These are phyloP conservation scores for Oryzias melastigma DNA, from an alignment of 2,113 vertebrate species.

Conservation along the genomic window DNA sequence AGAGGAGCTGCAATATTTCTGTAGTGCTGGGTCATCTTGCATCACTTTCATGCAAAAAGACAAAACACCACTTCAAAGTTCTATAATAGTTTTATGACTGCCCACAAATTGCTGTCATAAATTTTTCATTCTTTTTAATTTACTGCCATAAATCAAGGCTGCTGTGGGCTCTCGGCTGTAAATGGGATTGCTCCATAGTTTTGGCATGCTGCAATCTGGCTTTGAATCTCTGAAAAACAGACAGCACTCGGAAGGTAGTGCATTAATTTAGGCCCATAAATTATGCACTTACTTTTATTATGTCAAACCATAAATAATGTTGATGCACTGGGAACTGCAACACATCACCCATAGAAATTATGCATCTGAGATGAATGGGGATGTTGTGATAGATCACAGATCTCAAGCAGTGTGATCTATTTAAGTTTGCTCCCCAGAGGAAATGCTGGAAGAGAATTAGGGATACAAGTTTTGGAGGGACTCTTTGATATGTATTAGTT, in stretches of 20 bases:
- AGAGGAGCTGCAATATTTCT: slow-evolving; percentile 55
- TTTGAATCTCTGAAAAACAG: slow-evolving; percentile 75
- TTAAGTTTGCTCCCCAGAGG: slow-evolving; percentile 67
- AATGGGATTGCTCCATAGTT: slow-evolving; percentile 79
- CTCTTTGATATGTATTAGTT: slow-evolving; percentile 51
- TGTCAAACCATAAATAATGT: slow-evolving; percentile 81
- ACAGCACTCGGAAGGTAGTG: slow-evolving; percentile 75
- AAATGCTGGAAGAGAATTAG: slow-evolving; percentile 59
- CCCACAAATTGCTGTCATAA: slow-evolving; percentile 79
- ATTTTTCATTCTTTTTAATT: slow-evolving; percentile 84
- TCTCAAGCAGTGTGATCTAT: slow-evolving; percentile 69
- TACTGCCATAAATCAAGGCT: slow-evolving; percentile 77
- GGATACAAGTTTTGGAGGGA: slow-evolving; percentile 41
- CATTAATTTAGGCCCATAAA: slow-evolving; percentile 80
- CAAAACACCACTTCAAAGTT: slow-evolving; percentile 79
- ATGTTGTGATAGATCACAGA: slow-evolving; percentile 73
- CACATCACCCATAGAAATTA: slow-evolving; percentile 75
- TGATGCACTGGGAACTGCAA: slow-evolving; percentile 75
- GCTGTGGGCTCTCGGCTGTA: slow-evolving; percentile 67
- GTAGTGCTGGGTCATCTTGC: slow-evolving; percentile 69
- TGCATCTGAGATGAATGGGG: slow-evolving; percentile 75
- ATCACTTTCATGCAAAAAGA: slow-evolving; percentile 74
- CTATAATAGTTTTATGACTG: slow-evolving; percentile 81
- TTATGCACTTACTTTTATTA: slow-evolving; percentile 83
- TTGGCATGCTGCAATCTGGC: slow-evolving; percentile 76